Conservation (phyloP, 1,140 invertebrate genomes). For the Thaumatotibia leucotreta region DNA sequence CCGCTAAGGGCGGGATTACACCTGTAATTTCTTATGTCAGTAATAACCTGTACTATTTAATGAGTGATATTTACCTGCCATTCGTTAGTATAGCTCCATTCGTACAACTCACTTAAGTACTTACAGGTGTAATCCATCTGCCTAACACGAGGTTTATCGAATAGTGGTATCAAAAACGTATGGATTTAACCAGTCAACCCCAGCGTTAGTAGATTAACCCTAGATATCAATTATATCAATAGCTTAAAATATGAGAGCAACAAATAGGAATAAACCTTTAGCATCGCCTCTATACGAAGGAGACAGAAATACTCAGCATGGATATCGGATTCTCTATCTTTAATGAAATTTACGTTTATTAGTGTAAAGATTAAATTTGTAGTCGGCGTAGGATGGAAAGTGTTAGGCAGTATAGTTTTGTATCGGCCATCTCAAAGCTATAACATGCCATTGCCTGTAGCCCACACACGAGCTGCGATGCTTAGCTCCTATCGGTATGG, state of each 20-base stretch:
- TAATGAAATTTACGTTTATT: slow-evolving; percentile 10
- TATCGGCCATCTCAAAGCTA: neutral
- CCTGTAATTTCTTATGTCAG: too few relatives aligned
- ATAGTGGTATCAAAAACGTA: too few relatives aligned
- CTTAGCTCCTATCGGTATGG: neutral
- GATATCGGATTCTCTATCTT: slow-evolving; percentile 1
- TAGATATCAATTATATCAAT: neutral
- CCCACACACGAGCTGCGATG: neutral
- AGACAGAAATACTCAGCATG: neutral
- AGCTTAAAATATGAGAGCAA: neutral
- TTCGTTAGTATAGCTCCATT: too few relatives aligned
- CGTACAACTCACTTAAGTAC: too few relatives aligned
- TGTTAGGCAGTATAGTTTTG: neutral
- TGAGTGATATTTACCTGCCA: too few relatives aligned
- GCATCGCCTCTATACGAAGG: neutral
- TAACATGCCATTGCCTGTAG: neutral
- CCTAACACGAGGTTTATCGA: too few relatives aligned
- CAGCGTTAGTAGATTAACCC: too few relatives aligned
- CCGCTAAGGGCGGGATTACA: too few relatives aligned
- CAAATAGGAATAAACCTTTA: neutral
- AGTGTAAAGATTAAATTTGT: neutral
- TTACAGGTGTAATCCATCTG: too few relatives aligned
- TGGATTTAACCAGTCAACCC: too few relatives aligned
- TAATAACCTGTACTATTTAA: too few relatives aligned
- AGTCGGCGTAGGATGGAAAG: neutral